A percentile compares a stretch with the other conserved stretches of the same genome.
These are phyloP conservation scores for Cotesia typhae DNA, from an alignment of 1,140 invertebrate genomes.

Conservation along the genomic window DNA sequence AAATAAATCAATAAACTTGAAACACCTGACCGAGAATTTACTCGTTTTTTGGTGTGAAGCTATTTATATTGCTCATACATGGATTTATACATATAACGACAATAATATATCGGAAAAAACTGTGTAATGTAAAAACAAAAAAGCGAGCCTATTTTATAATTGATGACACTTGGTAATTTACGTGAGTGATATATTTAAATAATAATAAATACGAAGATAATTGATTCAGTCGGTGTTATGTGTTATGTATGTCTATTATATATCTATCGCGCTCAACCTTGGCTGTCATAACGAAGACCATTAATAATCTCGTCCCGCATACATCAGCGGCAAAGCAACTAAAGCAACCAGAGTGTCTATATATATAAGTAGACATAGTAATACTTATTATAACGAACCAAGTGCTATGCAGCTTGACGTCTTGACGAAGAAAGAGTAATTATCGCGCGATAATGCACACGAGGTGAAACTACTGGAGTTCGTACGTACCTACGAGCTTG, in stretches of 20 bases:
- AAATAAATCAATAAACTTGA: too few relatives aligned
- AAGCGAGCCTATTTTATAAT: too few relatives aligned
- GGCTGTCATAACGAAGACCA: slow-evolving; percentile 4
- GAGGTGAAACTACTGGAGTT: slow-evolving; percentile 23
- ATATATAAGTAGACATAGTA: background rate
- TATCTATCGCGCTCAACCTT: slow-evolving; percentile 7
- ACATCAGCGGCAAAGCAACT: slow-evolving; percentile 6
- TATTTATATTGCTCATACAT: too few relatives aligned
- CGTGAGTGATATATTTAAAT: too few relatives aligned
- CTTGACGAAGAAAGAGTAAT: slow-evolving; percentile 36
- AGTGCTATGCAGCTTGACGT: slow-evolving; percentile 11
- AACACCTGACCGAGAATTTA: too few relatives aligned
- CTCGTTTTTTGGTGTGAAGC: too few relatives aligned
- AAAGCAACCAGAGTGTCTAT: background rate
- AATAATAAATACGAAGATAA: background rate
- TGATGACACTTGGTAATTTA: too few relatives aligned
- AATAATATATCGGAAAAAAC: too few relatives aligned
- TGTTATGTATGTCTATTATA: background rate
- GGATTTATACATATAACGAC: too few relatives aligned
- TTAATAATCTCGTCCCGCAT: slow-evolving; percentile 24
- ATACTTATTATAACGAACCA: background rate
- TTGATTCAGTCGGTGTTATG: background rate
- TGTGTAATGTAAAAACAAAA: too few relatives aligned
- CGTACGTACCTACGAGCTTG: background rate
- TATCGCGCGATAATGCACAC: slow-evolving; percentile 36